Evolutionary conservation across 2,888 invertebrate genomes (phyloP), one percentile per base, ranked within the genome.

Genomic region (Calliphora vomitoria): DNA sequence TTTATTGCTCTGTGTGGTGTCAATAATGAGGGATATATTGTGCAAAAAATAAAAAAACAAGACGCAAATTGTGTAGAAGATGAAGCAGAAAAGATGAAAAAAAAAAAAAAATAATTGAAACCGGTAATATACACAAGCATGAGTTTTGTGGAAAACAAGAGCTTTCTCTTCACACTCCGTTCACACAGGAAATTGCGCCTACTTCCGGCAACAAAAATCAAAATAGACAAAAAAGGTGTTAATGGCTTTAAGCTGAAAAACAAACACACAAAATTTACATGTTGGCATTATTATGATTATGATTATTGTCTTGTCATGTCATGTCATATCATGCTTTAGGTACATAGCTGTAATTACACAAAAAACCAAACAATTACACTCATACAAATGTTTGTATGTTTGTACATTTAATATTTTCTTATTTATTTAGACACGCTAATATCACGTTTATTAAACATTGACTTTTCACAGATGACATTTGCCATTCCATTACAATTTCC

Each of bases 21-120:
- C 87, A 85, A 79, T 87, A 85, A 87, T 85, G 60, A 50, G 11
- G 64, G 62, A 71, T 82, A 84, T 64, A 68, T 87, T 68, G 41
- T 68, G 20, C 35, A 76, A 64, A 25, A n/a, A 6, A n/a, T n/a
- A 72, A 66, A 68, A 55, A 50, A 44, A 53, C 44, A 13, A 31
- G 58, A 66, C 38, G 41, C 44, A 44, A 25, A 62, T 53, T 55
- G 2, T n/a, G 35, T 11, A 6, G 58, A 66, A 47, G 1, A 60
- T 20, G 6, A 68, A 15, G 13, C 13, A 8, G 20, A 15, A 41
- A 25, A 25, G 25, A 25, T 25, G 10, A 38, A 38, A 18, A 44
- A 69, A 38, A 38, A 18, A 44, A 69, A 62, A 71, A n/a, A 47
- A 58, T 69, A 53, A 85, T 80, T 38, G 44, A 80, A 80, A 55